Evolutionary conservation across 53 echinoderm and acorn worm genomes (phyloP).

Genomic region (Pentamera pediparva): DNA sequence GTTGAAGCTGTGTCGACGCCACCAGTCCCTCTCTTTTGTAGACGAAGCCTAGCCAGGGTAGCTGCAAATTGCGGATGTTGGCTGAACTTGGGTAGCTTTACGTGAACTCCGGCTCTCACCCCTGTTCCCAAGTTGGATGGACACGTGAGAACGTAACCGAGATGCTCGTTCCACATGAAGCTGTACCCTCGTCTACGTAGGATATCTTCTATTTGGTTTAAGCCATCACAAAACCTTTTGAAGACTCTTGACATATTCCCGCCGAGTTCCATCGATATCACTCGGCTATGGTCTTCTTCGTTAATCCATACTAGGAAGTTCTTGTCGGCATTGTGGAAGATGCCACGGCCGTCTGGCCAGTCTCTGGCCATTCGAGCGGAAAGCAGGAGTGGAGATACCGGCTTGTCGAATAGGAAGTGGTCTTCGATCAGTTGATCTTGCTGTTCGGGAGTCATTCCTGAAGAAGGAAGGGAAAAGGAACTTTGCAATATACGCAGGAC

Average conservation of each 20-base stretch:
- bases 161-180: slow-evolving; percentile 84
- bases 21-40: slow-evolving; percentile 69
- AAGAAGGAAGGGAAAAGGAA: not conserved
- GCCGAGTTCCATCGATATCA: slow-evolving; percentile 75
- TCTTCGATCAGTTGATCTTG: slow-evolving; percentile 87
- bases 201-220: slow-evolving; percentile 52
- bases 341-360: slow-evolving; percentile 90
- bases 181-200: slow-evolving; percentile 50
- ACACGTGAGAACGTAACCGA: slow-evolving; percentile 71
- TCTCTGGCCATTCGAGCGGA: slow-evolving; percentile 89
- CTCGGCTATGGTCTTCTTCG: slow-evolving; percentile 88
- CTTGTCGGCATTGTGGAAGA: slow-evolving; percentile 88
- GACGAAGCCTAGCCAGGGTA: slow-evolving; percentile 47
- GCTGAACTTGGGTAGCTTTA: slow-evolving; percentile 62
- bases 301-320: slow-evolving; percentile 96
- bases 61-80: slow-evolving; percentile 48
- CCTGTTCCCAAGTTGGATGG: slow-evolving; percentile 83
- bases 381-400: slow-evolving; percentile 77
- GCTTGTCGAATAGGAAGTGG: slow-evolving; percentile 95
- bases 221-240: slow-evolving; percentile 68
- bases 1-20: slow-evolving; percentile 65
- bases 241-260: slow-evolving; percentile 73
- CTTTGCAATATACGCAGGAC: too few relatives aligned
- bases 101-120: slow-evolving; percentile 72
- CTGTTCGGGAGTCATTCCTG: slow-evolving; percentile 75